Base-by-base conservation (phyloP, 2,888 invertebrate species). In the Tridacna crocea region DNA sequence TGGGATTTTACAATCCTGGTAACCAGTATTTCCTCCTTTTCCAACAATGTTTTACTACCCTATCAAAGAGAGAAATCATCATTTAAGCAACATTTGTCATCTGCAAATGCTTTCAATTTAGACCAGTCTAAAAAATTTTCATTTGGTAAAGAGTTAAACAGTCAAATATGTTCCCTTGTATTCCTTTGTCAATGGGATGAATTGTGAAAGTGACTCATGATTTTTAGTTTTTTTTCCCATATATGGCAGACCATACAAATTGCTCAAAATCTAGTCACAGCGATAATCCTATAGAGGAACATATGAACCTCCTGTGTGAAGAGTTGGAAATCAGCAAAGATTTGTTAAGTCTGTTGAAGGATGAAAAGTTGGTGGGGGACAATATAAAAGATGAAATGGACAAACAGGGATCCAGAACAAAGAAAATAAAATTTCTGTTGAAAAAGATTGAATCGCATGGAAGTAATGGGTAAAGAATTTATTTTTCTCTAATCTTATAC, bases 241-340 rank as follows among this genome's bases (percentile, higher is more conserved):
- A 17, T 15, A 70, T 51, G 48, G 70, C 24, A 51, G 70, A 70
- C 12, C 46, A 51, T 17, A 22, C 70, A 15, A 70, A n/a, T 15
- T 24, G 70, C 48, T 10, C 24, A 48, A 73, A 73, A 60, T 27
- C 73, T 60, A 46, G 60, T 58, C 60, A 58, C 27, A 58, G 68
- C 61, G 82, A 83, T 17, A 83, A 83, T 73, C 79, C 63, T 15
- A 61, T 86, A 24, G 86, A 86, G 73, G 83, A 86, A 55, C 70
- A 79, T 77, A 83, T 81, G 77, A 79, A 79, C 26, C 82, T 86
- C 70, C 80, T 86, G 58, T 83, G 81, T 77, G 86, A 86, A 81
- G 86, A 86, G 77, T 27, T 86, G 27, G 86, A 86, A 68, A 83
- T 86, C 24, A 73, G 75, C 19, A 86, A 83, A 76, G 79, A 83